Evolutionary conservation across 2,113 vertebrate genomes (phyloP).

Genomic region (Antechinus flavipes): DNA sequence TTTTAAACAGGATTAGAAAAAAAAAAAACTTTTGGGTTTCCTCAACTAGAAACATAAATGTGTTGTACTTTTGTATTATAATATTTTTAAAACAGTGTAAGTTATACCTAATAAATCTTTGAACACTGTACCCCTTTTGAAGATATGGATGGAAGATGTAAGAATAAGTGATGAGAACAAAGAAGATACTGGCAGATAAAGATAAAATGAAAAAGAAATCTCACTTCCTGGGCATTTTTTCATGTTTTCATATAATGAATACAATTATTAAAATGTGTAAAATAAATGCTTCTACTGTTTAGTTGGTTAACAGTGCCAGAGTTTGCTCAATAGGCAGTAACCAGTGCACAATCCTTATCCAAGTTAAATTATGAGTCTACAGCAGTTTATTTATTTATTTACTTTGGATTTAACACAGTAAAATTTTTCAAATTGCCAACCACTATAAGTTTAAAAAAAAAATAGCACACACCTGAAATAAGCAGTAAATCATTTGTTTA

Average conservation of each 20-base stretch:
- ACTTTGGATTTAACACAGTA: background rate
- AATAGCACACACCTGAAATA: background rate
- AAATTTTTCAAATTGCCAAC: background rate
- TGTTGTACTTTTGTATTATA: background rate
- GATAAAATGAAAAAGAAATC: background rate
- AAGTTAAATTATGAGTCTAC: background rate
- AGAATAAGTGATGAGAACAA: constrained; percentile 25
- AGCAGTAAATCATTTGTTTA: background rate
- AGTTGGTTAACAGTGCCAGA: background rate
- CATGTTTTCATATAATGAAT: background rate
- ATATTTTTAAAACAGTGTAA: constrained; percentile 35
- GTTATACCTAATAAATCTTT: constrained; percentile 69
- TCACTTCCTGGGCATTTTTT: background rate
- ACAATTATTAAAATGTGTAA: background rate
- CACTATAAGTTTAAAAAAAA: background rate
- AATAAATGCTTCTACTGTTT: background rate
- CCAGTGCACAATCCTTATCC: fast-evolving
- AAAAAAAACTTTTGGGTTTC: constrained; percentile 47
- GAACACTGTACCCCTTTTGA: constrained; percentile 21
- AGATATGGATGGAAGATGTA: constrained; percentile 49
- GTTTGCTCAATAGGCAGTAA: background rate
- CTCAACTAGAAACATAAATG: constrained; percentile 66
- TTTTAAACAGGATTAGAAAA: constrained; percentile 56
- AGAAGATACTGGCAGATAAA: background rate
- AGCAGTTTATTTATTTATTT: background rate